Conservation (phyloP, 2,113 vertebrate genomes). For the Semnornis frantzii region DNA sequence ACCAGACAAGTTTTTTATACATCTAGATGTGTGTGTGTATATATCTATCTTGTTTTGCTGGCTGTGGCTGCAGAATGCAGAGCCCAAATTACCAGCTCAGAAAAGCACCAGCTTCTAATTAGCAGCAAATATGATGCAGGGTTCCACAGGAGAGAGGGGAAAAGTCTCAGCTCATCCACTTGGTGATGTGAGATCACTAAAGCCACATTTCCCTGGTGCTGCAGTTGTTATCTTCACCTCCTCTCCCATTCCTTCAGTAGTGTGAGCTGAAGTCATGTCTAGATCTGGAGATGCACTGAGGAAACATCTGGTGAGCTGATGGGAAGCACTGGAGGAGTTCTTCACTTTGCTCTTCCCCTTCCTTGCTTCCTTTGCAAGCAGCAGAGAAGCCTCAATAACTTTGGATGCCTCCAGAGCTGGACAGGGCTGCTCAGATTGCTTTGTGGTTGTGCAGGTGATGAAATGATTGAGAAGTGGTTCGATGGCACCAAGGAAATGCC, state of each 20-base stretch:
- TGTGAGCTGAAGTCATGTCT: neutral
- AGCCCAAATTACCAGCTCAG: conserved; percentile 34
- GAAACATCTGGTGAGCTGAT: neutral
- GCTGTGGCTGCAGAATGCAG: conserved; percentile 8
- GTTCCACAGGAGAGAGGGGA: neutral
- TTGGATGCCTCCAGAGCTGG: neutral
- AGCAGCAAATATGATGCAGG: neutral
- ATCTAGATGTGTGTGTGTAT: no score
- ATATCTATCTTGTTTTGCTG: neutral
- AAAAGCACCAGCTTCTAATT: conserved; percentile 39
- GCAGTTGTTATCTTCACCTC: conserved; percentile 41
- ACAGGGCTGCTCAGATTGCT: neutral
- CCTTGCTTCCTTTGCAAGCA: neutral
- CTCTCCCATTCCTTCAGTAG: neutral
- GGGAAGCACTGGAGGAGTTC: neutral
- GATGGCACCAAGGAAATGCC: neutral
- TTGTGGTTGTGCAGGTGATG: neutral
- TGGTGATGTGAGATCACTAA: neutral
- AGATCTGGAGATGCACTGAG: neutral
- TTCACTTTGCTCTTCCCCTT: neutral
- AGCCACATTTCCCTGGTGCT: neutral
- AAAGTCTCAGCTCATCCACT: neutral
- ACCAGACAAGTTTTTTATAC: neutral
- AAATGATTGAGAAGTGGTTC: neutral
- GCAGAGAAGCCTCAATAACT: neutral